Evolutionary conservation across 37 sponge, comb jelly and placozoan genomes (phyloP).

Genomic region (Ephydatia muelleri): DNA sequence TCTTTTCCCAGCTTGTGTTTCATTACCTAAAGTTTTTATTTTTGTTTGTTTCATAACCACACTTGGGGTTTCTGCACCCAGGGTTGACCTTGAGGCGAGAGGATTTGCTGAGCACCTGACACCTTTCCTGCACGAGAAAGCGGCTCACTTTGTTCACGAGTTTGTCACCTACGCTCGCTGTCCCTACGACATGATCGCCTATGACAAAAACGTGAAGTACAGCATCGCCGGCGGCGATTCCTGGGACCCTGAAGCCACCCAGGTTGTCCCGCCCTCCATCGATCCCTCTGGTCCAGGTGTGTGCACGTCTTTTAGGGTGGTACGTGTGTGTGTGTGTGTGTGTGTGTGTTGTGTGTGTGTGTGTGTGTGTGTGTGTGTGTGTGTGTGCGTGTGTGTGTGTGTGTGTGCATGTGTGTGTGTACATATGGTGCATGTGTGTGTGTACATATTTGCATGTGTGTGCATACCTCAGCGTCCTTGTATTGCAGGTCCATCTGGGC

Average conservation of each 20-base stretch:
- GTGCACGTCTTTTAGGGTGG: too few relatives aligned
- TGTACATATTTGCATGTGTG: too few relatives aligned
- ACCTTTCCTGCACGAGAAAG: conserved; percentile 71
- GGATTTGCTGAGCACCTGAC: conserved; percentile 63
- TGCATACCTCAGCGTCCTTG: neutral
- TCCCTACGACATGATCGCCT: conserved; percentile 81
- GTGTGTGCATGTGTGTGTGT: neutral
- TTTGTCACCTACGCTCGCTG: conserved; percentile 71
- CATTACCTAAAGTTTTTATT: too few relatives aligned
- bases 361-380: neutral
- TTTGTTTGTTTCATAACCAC: too few relatives aligned
- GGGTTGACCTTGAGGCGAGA: conserved; percentile 56
- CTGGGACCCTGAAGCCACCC: conserved; percentile 34
- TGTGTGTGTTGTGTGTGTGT: neutral
- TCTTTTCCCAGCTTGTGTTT: too few relatives aligned
- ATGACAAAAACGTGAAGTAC: conserved; percentile 63
- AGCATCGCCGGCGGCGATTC: conserved; percentile 10
- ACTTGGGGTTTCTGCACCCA: conserved; percentile 12
- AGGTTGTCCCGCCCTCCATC: neutral
- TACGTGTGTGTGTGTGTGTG: too few relatives aligned
- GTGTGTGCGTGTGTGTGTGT: neutral
- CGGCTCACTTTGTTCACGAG: conserved; percentile 81
- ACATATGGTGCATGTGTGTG: too few relatives aligned
- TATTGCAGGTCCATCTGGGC: neutral
- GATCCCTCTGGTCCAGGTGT: neutral